phyloP scores from a whole-genome alignment of 2,113 vertebrate species.

The Pipra filicauda region DNA sequence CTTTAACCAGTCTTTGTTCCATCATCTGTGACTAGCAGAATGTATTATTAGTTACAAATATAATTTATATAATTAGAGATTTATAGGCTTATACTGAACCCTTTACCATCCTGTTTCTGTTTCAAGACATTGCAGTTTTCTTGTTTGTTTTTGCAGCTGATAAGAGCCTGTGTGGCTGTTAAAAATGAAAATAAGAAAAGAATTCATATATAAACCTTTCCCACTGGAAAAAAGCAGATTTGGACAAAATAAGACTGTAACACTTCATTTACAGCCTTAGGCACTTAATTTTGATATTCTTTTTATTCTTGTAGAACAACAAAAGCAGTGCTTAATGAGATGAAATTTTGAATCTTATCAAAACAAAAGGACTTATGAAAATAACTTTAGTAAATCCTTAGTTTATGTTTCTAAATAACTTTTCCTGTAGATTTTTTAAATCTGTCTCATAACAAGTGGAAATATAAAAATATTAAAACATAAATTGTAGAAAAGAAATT shows the following conservation, averaged over 20 bases:
- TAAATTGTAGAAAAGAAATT: background rate
- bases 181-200: background rate
- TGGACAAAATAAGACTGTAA: background rate
- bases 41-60: background rate
- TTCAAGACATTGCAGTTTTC: background rate
- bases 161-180: background rate
- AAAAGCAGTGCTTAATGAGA: background rate
- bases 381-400: background rate
- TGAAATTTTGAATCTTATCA: background rate
- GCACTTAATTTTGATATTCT: background rate
- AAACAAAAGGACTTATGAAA: background rate
- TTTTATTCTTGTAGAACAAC: background rate
- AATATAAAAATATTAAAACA: background rate
- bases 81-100: background rate
- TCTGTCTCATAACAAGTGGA: background rate
- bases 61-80: background rate
- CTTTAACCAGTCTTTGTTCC: background rate
- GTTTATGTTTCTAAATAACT: background rate
- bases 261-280: background rate
- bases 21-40: background rate
- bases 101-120: background rate
- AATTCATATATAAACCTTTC: background rate
- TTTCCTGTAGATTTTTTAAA: background rate
- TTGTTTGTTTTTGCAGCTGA: background rate
- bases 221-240: background rate